Conservation (phyloP, 2,797 vertebrate species). For the Pseudochromis fuscus region DNA sequence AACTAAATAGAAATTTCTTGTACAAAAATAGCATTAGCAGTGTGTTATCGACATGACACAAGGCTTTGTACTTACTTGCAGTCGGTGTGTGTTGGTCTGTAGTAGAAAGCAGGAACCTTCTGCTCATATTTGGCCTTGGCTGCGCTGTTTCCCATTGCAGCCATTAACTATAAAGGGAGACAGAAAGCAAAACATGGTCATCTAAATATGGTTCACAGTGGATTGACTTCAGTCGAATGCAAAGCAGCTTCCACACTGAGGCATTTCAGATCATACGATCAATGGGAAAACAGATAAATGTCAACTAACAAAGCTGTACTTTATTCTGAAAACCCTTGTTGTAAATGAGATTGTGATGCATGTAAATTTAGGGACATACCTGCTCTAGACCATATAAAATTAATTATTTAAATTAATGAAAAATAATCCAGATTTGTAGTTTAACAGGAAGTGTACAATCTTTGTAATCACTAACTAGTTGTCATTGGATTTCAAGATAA, state of each 20-base stretch:
- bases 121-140: conserved; percentile 93
- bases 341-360: neutral
- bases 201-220: neutral
- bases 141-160: conserved; percentile 88
- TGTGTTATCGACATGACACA: neutral
- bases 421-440: neutral
- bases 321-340: neutral
- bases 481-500: conserved; percentile 5
- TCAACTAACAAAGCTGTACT: neutral
- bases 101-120: conserved; percentile 95
- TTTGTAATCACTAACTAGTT: too few relatives aligned
- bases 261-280: neutral
- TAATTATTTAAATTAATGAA: too few relatives aligned
- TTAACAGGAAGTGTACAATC: neutral
- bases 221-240: neutral
- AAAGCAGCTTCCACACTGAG: neutral
- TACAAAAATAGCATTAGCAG: neutral
- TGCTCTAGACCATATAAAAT: neutral
- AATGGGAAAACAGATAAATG: neutral
- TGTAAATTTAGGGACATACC: neutral
- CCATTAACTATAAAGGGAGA: conserved; percentile 88
- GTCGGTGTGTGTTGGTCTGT: conserved; percentile 92
- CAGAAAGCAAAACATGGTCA: conserved; percentile 27
- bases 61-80: conserved; percentile 95
- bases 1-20: neutral